Conservation (phyloP, 2,888 invertebrate species). For the Mellilla xanthometata region DNA sequence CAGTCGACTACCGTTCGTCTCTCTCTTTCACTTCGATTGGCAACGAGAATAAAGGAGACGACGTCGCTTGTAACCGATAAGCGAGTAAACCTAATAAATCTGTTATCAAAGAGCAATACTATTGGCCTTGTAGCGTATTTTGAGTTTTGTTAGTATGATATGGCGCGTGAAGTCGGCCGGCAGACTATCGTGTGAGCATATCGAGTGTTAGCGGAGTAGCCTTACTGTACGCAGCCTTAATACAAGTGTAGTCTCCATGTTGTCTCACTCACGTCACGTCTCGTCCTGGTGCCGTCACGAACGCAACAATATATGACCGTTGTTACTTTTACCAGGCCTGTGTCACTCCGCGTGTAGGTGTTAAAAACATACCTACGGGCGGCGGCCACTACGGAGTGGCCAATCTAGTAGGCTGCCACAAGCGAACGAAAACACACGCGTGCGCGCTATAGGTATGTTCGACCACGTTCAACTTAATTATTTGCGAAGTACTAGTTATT, state of each 20-base stretch:
- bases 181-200: conserved; percentile 13
- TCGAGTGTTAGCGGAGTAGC: conserved; percentile 19
- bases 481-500: too few species aligned
- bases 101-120: conserved; percentile 8
- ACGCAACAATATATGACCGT: not conserved
- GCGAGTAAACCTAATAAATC: not conserved
- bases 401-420: too few species aligned
- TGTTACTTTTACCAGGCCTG: too few species aligned
- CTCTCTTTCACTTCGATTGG: not conserved
- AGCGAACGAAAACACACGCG: too few species aligned
- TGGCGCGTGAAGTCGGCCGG: not conserved
- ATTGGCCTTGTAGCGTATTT: conserved; percentile 10
- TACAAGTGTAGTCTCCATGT: conserved; percentile 7
- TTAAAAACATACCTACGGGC: too few species aligned
- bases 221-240: conserved; percentile 26
- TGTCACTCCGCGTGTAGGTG: too few species aligned
- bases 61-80: not conserved
- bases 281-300: too few species aligned
- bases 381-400: too few species aligned
- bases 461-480: too few species aligned
- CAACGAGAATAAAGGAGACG: not conserved
- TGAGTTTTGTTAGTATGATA: not conserved
- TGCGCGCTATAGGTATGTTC: too few species aligned
- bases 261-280: too few species aligned
- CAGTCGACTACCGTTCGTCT: not conserved